A percentile compares a stretch with the other conserved stretches of the same genome.
phyloP scores from a whole-genome alignment of 2,113 vertebrate species.

The Oxyruncus cristatus region DNA sequence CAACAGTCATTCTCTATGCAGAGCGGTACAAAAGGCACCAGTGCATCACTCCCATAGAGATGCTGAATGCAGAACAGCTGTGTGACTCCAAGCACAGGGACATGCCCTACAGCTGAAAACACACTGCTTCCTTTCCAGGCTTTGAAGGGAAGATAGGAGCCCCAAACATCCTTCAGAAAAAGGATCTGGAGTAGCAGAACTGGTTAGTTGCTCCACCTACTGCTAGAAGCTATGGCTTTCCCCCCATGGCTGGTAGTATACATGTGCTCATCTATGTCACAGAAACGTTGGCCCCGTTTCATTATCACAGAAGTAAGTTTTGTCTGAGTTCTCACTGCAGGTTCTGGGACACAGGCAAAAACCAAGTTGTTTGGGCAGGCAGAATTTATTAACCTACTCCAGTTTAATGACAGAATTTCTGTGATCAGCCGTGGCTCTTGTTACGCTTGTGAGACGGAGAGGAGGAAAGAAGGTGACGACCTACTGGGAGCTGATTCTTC shows the following conservation, averaged over 20 bases:
- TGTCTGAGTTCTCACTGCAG: not conserved
- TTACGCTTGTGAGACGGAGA: fast-evolving
- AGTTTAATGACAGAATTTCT: not conserved
- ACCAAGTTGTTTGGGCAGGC: not conserved
- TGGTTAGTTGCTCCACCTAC: not conserved
- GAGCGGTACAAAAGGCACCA: not conserved
- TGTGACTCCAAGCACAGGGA: not conserved
- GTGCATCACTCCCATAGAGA: not conserved
- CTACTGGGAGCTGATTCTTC: not conserved
- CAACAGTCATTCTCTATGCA: not conserved
- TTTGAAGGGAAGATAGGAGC: not conserved
- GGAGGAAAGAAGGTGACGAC: not conserved
- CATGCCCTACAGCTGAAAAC: not conserved
- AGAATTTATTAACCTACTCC: not conserved
- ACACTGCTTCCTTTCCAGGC: not conserved
- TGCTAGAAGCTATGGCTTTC: not conserved
- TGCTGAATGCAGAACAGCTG: not conserved
- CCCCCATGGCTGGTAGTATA: not conserved
- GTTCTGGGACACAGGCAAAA: not conserved
- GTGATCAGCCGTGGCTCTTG: not conserved
- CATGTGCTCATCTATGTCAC: not conserved
- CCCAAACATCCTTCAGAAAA: not conserved
- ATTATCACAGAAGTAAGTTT: not conserved
- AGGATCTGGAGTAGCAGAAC: not conserved
- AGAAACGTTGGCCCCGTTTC: not conserved